Percentiles rank a stretch among this genome's conserved stretches.
These are phyloP conservation scores for Geodia barretti DNA, from an alignment of 37 sponge, comb jelly and placozoan species.

Conservation along the genomic window DNA sequence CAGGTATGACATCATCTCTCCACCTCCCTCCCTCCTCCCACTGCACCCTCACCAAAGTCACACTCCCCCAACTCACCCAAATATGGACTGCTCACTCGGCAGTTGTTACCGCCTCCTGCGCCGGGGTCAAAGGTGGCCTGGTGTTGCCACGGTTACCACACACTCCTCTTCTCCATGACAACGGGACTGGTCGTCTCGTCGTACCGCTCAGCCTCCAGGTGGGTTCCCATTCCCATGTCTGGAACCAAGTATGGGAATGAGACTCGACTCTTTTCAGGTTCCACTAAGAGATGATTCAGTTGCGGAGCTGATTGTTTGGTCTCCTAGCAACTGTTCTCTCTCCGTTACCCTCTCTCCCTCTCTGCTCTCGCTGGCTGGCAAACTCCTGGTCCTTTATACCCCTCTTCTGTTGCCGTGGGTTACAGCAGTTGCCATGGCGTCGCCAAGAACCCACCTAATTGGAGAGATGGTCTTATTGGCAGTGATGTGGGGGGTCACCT, in stretches of 20 bases:
- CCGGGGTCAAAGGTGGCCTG: slow-evolving; percentile 19
- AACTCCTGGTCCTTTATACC: slow-evolving; percentile 21
- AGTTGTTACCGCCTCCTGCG: slow-evolving; percentile 9
- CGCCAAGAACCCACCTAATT: neutral
- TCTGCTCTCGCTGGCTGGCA: neutral
- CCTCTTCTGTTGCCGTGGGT: slow-evolving; percentile 60
- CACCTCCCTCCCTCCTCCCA: slow-evolving; percentile 25
- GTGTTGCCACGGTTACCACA: slow-evolving; percentile 47
- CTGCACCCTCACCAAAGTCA: slow-evolving; percentile 33
- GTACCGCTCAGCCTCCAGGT: neutral
- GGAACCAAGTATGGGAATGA: neutral
- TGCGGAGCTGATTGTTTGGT: slow-evolving; percentile 23
- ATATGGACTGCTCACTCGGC: slow-evolving; percentile 14
- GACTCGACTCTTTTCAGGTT: neutral
- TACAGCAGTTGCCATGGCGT: slow-evolving; percentile 12
- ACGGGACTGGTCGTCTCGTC: neutral
- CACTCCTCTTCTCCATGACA: slow-evolving; percentile 18
- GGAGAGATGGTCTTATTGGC: slow-evolving; percentile 8
- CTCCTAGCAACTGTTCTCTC: slow-evolving; percentile 7
- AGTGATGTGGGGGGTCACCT: neutral
- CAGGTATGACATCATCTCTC: no score
- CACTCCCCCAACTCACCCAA: slow-evolving; percentile 25
- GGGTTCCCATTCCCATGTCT: neutral
- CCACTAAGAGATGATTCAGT: neutral
- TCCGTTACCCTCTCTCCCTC: slow-evolving; percentile 4